Conservation (phyloP, 2,797 vertebrate species). For the Synaphobranchus kaupii region DNA sequence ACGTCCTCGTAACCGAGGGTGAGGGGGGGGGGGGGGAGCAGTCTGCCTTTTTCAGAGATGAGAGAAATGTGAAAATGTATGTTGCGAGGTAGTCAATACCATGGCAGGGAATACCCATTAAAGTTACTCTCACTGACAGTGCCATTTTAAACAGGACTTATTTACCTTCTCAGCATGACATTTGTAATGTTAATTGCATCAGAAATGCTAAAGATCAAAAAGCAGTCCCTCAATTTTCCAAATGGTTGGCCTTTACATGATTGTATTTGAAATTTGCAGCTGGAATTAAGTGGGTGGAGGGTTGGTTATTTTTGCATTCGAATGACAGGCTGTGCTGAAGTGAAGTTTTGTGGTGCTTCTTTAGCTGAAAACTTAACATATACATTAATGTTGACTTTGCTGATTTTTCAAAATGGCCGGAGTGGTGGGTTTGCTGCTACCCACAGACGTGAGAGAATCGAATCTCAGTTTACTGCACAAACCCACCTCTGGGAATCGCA, state of each 20-base stretch:
- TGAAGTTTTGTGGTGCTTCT: neutral
- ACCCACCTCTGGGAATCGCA: neutral
- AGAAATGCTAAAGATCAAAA: constrained; percentile 1
- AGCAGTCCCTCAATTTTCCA: neutral
- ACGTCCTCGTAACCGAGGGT: too few relatives aligned
- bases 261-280: neutral
- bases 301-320: neutral
- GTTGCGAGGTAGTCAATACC: neutral
- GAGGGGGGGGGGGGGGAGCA: neutral
- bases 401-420: neutral
- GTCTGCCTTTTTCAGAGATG: neutral
- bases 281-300: neutral
- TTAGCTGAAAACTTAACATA: neutral
- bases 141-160: neutral
- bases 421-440: neutral
- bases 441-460: neutral
- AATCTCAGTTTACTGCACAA: neutral
- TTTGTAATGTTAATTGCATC: neutral
- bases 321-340: neutral
- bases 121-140: neutral
- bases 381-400: neutral
- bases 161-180: neutral
- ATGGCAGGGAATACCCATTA: neutral
- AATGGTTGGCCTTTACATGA: neutral
- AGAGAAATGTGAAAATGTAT: neutral